A percentile compares a stretch with the other conserved stretches of the same genome.
Evolutionary conservation across 2,888 invertebrate genomes (phyloP).

Genomic region (Ypsolopha sequella): DNA sequence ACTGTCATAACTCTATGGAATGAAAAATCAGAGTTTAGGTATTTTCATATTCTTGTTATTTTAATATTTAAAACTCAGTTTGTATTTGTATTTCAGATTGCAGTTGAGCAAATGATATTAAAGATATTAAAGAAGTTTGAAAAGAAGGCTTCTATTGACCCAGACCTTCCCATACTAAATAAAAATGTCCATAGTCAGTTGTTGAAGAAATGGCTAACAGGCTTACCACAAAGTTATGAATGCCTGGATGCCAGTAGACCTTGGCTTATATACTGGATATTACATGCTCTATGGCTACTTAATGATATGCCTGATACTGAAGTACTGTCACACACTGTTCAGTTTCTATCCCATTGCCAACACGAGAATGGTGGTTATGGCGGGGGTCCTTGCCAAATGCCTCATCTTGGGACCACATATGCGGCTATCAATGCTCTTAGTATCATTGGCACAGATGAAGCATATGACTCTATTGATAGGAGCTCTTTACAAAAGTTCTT

Average conservation of each 20-base stretch:
- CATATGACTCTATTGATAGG: constrained; percentile 89
- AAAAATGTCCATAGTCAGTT: constrained; percentile 75
- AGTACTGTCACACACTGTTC: constrained; percentile 42
- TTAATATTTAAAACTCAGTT: neutral
- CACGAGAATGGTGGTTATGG: constrained; percentile 88
- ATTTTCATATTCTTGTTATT: neutral
- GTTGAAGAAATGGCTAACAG: constrained; percentile 76
- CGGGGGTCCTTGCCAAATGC: constrained; percentile 93
- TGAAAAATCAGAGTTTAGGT: neutral
- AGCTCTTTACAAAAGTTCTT: constrained; percentile 82
- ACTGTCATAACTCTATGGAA: constrained; percentile 14
- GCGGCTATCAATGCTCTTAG: constrained; percentile 95
- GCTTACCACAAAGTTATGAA: constrained; percentile 80
- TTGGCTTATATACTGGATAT: constrained; percentile 98
- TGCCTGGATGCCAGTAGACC: constrained; percentile 94
- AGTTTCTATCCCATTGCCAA: constrained; percentile 74
- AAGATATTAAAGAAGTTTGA: constrained; percentile 52
- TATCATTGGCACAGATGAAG: constrained; percentile 89
- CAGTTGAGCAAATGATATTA: constrained; percentile 45
- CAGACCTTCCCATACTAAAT: constrained; percentile 71
- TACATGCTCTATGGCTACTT: constrained; percentile 86
- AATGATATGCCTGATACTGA: constrained; percentile 58
- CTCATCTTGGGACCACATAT: constrained; percentile 97
- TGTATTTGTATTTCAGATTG: constrained; percentile 41
- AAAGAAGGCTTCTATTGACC: constrained; percentile 50